Evolutionary conservation across 2,888 invertebrate genomes (phyloP), one percentile per base, ranked within the genome.

Genomic region (Urechis unicinctus): DNA sequence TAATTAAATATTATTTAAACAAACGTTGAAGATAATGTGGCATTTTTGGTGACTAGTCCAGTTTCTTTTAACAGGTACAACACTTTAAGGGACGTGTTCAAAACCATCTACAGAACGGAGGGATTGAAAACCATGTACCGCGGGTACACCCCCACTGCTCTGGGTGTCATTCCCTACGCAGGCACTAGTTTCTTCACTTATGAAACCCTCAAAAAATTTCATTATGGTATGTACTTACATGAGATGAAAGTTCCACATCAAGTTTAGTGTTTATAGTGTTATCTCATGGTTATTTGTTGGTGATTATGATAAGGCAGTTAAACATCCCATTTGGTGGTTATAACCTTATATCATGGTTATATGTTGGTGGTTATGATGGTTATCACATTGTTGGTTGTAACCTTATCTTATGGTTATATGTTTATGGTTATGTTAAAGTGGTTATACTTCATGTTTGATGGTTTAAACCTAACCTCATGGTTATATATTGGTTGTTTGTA

Each of bases 171-270:
- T 64, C 95, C 95, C 0, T 97, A 97, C 79, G 95, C 97, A 0
- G 97, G 97, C 2, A 89, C 89, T 51, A 93, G 95, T 21, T 98
- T 98, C 82, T 96, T 89, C 80, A 97, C 93, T 0, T 98, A 95
- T 75, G 97, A 97, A 81, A 88, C 90, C 0, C 83, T 97, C 28
- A 97, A 97, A 78, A 85, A 86, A 59, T 79, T 85, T 30, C 73
- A 75, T 61, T 65, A 66, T 54, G 74, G 76, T 75, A 59, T 43
- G 62, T 55, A 17, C 1, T n/a, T 29, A 9, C n/a, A 1, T 25
- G 25, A 17, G 29, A 24, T 9, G 28, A 29, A 17, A 24, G 21
- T 50, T n/a, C 1, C 21, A 28, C n/a, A 13, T 9, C 24, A 5
- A 13, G 24, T 24, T n/a, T n/a, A n/a, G n/a, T n/a, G n/a, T n/a